These are phyloP conservation scores for Heteromurus nitidus DNA, from an alignment of 2,888 invertebrate genomes.

Conservation along the genomic window DNA sequence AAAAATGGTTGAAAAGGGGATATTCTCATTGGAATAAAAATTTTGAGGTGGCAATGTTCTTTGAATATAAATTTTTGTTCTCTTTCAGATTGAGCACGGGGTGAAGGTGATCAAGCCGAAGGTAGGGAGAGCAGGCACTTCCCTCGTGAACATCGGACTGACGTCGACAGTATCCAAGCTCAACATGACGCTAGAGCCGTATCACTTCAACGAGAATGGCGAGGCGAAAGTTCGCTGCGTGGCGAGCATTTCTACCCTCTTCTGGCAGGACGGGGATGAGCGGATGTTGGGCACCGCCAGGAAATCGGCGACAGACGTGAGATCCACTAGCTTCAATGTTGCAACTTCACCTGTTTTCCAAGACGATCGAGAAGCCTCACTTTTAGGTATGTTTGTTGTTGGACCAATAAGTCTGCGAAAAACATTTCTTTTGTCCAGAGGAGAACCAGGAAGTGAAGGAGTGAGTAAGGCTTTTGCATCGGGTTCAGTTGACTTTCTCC, in stretches of 20 bases:
- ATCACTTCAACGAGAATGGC: conserved; percentile 71
- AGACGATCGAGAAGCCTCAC: conserved; percentile 66
- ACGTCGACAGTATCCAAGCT: conserved; percentile 65
- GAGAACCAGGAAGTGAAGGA: background rate
- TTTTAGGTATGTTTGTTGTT: conserved; percentile 60
- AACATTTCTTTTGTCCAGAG: background rate
- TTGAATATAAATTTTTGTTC: conserved; percentile 4
- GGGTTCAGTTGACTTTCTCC: background rate
- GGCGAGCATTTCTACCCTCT: conserved; percentile 68
- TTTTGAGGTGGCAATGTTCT: background rate
- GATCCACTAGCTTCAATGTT: conserved; percentile 55
- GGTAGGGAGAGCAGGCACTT: conserved; percentile 2
- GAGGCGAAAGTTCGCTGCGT: conserved; percentile 69
- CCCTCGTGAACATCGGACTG: conserved; percentile 35
- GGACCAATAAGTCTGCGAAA: background rate
- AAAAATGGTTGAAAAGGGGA: background rate
- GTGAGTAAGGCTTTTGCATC: background rate
- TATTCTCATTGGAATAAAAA: background rate
- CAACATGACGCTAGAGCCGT: conserved; percentile 67
- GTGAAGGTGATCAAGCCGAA: conserved; percentile 44
- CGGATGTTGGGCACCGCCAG: conserved; percentile 66
- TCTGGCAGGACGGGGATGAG: conserved; percentile 72
- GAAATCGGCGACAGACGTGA: conserved; percentile 61
- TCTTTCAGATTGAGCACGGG: conserved; percentile 60
- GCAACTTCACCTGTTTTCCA: conserved; percentile 58